A percentile compares a stretch with the other conserved stretches of the same genome.
These are phyloP conservation scores for Drosophila orena DNA, from an alignment of 1,140 invertebrate genomes.

Conservation along the genomic window DNA sequence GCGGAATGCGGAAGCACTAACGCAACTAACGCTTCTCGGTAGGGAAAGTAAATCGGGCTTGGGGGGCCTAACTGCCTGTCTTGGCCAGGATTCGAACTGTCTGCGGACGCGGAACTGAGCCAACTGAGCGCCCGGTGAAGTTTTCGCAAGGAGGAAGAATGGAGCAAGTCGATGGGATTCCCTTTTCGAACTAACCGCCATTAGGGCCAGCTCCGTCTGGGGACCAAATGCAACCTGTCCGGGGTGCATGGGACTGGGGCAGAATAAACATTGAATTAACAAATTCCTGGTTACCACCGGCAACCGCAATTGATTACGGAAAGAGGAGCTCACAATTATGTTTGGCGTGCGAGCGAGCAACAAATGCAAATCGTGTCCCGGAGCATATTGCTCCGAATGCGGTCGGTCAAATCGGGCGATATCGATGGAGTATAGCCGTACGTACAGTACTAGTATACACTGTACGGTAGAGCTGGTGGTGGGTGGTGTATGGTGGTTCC, in stretches of 20 bases:
- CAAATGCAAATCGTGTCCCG: conserved; percentile 72
- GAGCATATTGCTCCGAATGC: conserved; percentile 42
- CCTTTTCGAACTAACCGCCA: conserved; percentile 57
- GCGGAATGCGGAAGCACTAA: conserved; percentile 70
- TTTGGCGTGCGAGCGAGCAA: conserved; percentile 75
- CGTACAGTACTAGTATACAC: too few relatives aligned
- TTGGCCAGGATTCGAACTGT: conserved; percentile 40
- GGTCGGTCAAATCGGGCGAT: conserved; percentile 42
- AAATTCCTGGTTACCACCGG: conserved; percentile 79
- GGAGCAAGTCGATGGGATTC: conserved; percentile 25
- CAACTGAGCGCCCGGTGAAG: conserved; percentile 59
- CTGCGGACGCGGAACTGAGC: conserved; percentile 47
- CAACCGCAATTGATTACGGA: conserved; percentile 79
- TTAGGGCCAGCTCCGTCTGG: conserved; percentile 48
- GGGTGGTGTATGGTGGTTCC: neutral
- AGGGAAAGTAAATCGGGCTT: conserved; percentile 36
- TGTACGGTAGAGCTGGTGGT: neutral
- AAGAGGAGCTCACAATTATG: conserved; percentile 68
- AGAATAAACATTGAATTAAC: conserved; percentile 84
- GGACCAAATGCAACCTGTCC: conserved; percentile 39
- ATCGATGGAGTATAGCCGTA: conserved; percentile 31
- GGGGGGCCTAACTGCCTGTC: conserved; percentile 7
- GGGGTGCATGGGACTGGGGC: conserved; percentile 43
- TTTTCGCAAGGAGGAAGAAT: conserved; percentile 40
- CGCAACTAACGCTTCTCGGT: conserved; percentile 57